Percentiles rank a stretch among this genome's conserved stretches.
Evolutionary conservation across 2,797 vertebrate species (phyloP).

Genomic region (Tenualosa thibaudeaui): DNA sequence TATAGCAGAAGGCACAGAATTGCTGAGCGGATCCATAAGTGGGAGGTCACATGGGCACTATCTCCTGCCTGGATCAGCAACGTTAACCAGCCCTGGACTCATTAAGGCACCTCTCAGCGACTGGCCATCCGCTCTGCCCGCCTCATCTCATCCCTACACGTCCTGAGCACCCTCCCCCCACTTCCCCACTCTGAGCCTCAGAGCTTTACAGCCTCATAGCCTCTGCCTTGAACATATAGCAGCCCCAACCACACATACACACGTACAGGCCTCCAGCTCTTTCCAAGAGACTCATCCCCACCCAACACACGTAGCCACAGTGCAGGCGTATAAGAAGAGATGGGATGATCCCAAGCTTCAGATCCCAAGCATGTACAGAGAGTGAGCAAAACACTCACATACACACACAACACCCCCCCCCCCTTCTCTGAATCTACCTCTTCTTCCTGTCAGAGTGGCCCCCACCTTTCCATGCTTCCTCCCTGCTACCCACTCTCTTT

Average conservation of each 20-base stretch:
- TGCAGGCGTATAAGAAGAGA: background rate
- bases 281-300: background rate
- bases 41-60: conserved; percentile 35
- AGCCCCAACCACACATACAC: background rate
- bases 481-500: conserved; percentile 7
- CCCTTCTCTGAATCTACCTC: background rate
- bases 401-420: background rate
- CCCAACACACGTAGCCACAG: conserved; percentile 1
- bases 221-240: too few species aligned
- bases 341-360: background rate
- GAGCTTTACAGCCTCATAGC: background rate
- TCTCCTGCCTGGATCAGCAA: conserved; percentile 39
- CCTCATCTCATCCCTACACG: background rate
- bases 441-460: conserved; percentile 23
- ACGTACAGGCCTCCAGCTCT: background rate
- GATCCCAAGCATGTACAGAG: background rate
- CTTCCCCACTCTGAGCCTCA: background rate
- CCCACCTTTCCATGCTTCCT: conserved; percentile 19
- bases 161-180: background rate
- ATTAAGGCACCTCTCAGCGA: conserved; percentile 37
- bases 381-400: background rate
- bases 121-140: conserved; percentile 17
- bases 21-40: conserved; percentile 47
- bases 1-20: conserved; percentile 42
- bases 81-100: conserved; percentile 42